A percentile compares a stretch with the other conserved stretches of the same genome.
These are phyloP conservation scores for Cheirogaleus medius DNA, from an alignment of 2,113 vertebrate genomes.

Conservation along the genomic window DNA sequence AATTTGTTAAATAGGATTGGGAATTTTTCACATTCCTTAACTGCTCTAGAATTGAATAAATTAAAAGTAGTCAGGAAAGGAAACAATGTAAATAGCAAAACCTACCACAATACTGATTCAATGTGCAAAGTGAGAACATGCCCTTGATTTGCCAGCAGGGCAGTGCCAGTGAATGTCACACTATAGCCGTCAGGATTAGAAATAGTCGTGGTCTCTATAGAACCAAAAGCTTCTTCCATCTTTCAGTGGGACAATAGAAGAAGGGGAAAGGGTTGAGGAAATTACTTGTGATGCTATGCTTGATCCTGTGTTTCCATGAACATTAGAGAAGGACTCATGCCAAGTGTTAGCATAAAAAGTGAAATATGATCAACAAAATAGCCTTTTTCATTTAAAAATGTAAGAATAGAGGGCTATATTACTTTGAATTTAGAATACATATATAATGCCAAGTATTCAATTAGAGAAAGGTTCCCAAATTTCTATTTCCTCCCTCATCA, in stretches of 20 bases:
- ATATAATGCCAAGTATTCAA: neutral
- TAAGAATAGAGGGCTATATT: neutral
- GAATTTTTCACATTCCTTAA: slow-evolving; percentile 1
- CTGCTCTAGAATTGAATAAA: slow-evolving; percentile 47
- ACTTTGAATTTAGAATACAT: slow-evolving; percentile 34
- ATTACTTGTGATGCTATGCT: neutral
- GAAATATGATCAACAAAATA: slow-evolving; percentile 22
- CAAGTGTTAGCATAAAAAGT: neutral
- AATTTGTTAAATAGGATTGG: slow-evolving; percentile 15
- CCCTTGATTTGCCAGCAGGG: neutral
- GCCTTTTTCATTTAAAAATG: neutral
- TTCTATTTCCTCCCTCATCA: slow-evolving; percentile 29
- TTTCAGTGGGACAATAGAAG: neutral
- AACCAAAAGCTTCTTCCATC: neutral
- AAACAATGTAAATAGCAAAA: slow-evolving; percentile 11
- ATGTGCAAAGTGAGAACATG: neutral
- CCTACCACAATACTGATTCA: neutral
- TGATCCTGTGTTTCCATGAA: neutral
- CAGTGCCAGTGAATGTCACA: neutral
- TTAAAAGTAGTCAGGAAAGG: slow-evolving; percentile 24
- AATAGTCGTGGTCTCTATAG: neutral
- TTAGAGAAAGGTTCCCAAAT: slow-evolving; percentile 14
- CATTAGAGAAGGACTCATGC: neutral
- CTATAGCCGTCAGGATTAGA: neutral
- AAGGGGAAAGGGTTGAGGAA: neutral